Conservation (phyloP, 2,113 vertebrate genomes). For the Pteronura brasiliensis region DNA sequence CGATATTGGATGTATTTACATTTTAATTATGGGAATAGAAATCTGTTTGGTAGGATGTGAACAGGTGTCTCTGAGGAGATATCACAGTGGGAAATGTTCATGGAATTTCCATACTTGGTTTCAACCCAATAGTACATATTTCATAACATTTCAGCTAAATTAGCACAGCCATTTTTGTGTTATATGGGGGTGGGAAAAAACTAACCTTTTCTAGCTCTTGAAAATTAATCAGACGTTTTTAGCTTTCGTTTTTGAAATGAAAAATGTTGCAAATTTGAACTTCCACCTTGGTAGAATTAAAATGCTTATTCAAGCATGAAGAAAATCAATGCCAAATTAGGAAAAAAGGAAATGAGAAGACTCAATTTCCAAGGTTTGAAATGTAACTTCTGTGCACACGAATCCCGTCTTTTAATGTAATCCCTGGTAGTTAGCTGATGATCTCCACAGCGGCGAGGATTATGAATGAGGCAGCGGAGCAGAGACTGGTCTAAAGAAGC, state of each 20-base stretch:
- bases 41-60: slow-evolving; percentile 59
- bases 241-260: slow-evolving; percentile 36
- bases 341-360: not conserved
- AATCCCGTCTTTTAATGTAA: not conserved
- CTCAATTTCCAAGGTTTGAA: not conserved
- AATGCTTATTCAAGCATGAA: slow-evolving; percentile 30
- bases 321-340: slow-evolving; percentile 47
- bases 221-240: slow-evolving; percentile 68
- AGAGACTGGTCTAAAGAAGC: not conserved
- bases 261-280: slow-evolving; percentile 52
- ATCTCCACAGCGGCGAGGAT: not conserved
- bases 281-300: slow-evolving; percentile 58
- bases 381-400: not conserved
- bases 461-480: not conserved
- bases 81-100: slow-evolving; percentile 64
- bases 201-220: slow-evolving; percentile 60
- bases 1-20: slow-evolving; percentile 46
- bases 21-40: slow-evolving; percentile 55
- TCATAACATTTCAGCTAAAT: slow-evolving; percentile 76
- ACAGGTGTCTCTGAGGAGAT: slow-evolving; percentile 65
- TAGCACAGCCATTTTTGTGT: slow-evolving; percentile 71
- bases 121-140: slow-evolving; percentile 68
- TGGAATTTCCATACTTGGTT: slow-evolving; percentile 72
- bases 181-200: slow-evolving; percentile 56
- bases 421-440: not conserved